Conservation (phyloP, 64 coral and sea anemone species). For the Actinia tenebrosa region DNA sequence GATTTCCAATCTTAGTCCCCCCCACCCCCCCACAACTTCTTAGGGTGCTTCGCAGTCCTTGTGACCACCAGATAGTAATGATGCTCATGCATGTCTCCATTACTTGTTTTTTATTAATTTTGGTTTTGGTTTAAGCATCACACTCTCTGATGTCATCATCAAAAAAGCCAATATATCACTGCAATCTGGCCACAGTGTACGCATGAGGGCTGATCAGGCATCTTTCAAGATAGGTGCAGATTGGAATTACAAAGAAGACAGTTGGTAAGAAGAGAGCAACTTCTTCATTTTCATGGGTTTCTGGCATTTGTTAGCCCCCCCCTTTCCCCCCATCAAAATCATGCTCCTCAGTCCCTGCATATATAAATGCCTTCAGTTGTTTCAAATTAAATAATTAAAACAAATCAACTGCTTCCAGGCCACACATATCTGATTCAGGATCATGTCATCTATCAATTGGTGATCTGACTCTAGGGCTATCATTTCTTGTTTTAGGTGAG, state of each 20-base stretch:
- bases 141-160: conserved; percentile 45
- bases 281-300: too few species aligned
- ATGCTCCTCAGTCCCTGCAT: too few species aligned
- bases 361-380: too few species aligned
- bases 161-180: conserved; percentile 42
- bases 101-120: background rate
- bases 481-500: background rate
- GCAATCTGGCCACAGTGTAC: conserved; percentile 25
- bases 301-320: too few species aligned
- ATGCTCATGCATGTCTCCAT: too few species aligned
- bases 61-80: too few species aligned
- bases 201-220: conserved; percentile 25
- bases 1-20: too few species aligned
- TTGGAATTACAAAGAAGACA: conserved; percentile 47
- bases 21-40: too few species aligned
- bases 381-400: too few species aligned
- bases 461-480: conserved; percentile 39
- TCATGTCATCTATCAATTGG: conserved; percentile 38
- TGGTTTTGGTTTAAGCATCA: conserved; percentile 17
- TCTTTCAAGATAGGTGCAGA: conserved; percentile 30
- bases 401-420: conserved; percentile 5
- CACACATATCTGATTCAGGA: conserved; percentile 66
- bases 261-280: conserved; percentile 33
- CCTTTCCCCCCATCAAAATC: too few species aligned
- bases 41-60: too few species aligned